Percentiles rank a stretch among this genome's conserved stretches.
phyloP scores from a whole-genome alignment of 2,888 invertebrate species.

The Cylindroiulus punctatus region DNA sequence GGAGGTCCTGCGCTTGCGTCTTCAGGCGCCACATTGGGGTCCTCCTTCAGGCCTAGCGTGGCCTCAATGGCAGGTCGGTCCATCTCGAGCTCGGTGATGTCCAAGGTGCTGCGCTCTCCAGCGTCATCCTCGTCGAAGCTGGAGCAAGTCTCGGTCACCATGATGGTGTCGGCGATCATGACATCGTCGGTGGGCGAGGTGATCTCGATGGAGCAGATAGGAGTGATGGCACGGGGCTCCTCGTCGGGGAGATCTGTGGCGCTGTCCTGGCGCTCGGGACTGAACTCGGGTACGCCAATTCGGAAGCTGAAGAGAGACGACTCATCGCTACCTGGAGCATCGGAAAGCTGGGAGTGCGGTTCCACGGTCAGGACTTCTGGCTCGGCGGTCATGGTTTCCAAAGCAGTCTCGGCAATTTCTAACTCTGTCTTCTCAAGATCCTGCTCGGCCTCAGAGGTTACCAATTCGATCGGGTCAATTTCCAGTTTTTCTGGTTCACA shows the following conservation, averaged over 20 bases:
- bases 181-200: slow-evolving; percentile 7
- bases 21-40: neutral
- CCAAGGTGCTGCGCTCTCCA: neutral
- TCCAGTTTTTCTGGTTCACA: no score
- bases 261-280: neutral
- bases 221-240: neutral
- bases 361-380: neutral
- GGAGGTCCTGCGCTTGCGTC: neutral
- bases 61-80: neutral
- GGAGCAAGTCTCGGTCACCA: neutral
- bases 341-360: neutral
- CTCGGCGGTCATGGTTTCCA: neutral
- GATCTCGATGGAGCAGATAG: neutral
- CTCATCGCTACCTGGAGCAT: neutral
- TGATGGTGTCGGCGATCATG: slow-evolving; percentile 40
- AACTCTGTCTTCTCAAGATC: neutral
- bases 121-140: slow-evolving; percentile 25
- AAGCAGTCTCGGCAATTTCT: neutral
- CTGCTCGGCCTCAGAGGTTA: neutral
- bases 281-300: neutral
- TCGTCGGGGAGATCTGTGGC: neutral
- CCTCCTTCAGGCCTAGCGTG: neutral
- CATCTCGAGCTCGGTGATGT: slow-evolving; percentile 15
- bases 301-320: neutral
- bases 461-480: no score